Base-by-base conservation (phyloP, 2,888 invertebrate species). In the Panorpa germanica region DNA sequence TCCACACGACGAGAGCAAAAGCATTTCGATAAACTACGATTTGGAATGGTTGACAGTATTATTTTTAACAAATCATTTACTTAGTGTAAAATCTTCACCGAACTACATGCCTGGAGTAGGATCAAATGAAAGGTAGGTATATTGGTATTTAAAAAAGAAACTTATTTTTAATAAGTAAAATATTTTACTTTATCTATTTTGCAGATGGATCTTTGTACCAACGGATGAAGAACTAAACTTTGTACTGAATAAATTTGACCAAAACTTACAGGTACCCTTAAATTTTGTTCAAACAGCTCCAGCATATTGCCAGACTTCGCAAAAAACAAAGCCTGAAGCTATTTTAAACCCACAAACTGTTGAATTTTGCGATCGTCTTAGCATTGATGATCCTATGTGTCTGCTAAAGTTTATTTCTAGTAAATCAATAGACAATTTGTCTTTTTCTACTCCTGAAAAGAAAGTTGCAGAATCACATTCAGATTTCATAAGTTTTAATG, bases 1-100 rank as follows among this genome's bases (percentile, higher is more conserved):
- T 22, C 63, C 68, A 5, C 64, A 67, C 39, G 61, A 71, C 37
- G 51, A 52, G 40, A 58, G 60, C 39, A 55, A 60, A 28, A 59
- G 62, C 34, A 54, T 61, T 34, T 52, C 59, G 28, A 50, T 85
- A 14, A 59, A 65, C 38, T 77, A 86, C 51, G 96, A 98, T 57
- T 59, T 74, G n/a, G 90, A 95, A 52, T 98, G 96, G 96, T 56
- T 98, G 35, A 70, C 82, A 7, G 68, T 96, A 45, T 59, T 98
- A 25, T 71, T 69, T 46, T 64, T 68, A 38, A 96, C 96, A 2
- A 86, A 96, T 59, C 82, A 91, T 56, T 62, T 95, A 26, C 53
- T 85, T 24, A 77, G 70, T 45, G 67, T 81, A 1, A 76, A 73
- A 45, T 67, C 59, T 43, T 49, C 60, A 7, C 61, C 61, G 25